phyloP scores from a whole-genome alignment of 2,797 vertebrate genomes.

The Phrynocephalus forsythii region DNA sequence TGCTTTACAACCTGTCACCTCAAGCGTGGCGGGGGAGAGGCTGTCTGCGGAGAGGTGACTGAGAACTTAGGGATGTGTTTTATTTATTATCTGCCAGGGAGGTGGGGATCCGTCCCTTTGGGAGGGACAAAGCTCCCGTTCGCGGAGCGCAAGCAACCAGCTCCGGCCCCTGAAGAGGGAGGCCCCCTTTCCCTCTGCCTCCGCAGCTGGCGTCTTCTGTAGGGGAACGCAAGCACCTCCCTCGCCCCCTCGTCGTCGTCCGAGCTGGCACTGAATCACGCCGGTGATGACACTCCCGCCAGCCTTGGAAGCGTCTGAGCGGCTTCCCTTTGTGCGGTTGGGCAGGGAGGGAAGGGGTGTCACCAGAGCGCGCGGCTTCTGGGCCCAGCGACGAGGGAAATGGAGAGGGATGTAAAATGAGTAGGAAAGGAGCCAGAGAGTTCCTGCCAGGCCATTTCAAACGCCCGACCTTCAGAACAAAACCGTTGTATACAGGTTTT shows the following conservation, averaged over 20 bases:
- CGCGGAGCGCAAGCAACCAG: slow-evolving; percentile 6
- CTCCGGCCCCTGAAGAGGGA: neutral
- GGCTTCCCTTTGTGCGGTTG: slow-evolving; percentile 10
- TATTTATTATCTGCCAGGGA: neutral
- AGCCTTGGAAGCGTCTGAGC: slow-evolving; percentile 21
- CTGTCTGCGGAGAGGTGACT: neutral
- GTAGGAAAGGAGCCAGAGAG: slow-evolving; percentile 11
- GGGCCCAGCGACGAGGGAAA: slow-evolving; percentile 23
- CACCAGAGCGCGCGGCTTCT: neutral
- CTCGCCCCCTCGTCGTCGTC: too few relatives aligned
- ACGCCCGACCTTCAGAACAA: neutral
- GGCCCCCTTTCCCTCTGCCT: neutral
- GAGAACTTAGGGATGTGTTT: neutral
- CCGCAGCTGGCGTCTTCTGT: neutral
- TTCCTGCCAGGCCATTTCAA: neutral
- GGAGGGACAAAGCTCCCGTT: neutral
- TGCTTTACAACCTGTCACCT: neutral
- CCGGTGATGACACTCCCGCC: slow-evolving; percentile 22
- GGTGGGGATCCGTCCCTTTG: neutral
- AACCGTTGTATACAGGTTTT: neutral
- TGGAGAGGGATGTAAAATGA: neutral
- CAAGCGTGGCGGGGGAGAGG: neutral
- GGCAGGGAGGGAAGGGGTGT: slow-evolving; percentile 1
- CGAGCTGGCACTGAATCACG: slow-evolving; percentile 29
- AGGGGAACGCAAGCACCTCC: neutral